Base-by-base conservation (phyloP, 2,797 vertebrate genomes). In the Micromesistius poutassou region DNA sequence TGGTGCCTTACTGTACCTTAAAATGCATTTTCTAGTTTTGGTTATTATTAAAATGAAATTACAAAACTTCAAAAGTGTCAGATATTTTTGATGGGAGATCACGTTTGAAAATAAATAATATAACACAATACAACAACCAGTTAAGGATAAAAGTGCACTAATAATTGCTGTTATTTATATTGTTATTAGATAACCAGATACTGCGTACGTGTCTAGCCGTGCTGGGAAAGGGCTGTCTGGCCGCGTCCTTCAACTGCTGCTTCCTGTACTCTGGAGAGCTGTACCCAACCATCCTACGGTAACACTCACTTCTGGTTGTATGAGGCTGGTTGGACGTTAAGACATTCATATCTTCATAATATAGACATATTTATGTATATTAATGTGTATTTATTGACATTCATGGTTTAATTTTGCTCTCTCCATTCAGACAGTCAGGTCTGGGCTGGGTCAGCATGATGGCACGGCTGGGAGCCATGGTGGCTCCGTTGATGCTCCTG, bases 231-330 rank as follows among this genome's bases (percentile, higher is more conserved):
- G 97, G 97, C 5, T 97, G 95, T n/a, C 90, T 98, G 0, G 95
- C 97, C 0, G 94, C 95, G 0, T 94, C 97, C 36, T 98, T 98
- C 89, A 95, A 78, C 89, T 97, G 96, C 83, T 94, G 95, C 83
- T 97, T 95, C 87, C 94, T 98, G 80, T 97, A 95, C 84, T 87
- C 95, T 0, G 96, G 95, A 4, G 97, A 99, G 85, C 93, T 98
- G 4, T 98, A 94, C 78, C 97, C 97, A 2, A 98, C 97, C 0
- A 92, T 97, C 5, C 92, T 97, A 86, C 94, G 96, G 97, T 97
- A 84, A 86, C 78, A 72, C 31, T 9, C 10, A 42, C 16, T 19
- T 50, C 46, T 19, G 46, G 16, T 19, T 22, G 46, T 14, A 13
- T 36, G 36, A 22, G 62, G 22, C 22, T 66, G 62, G 22, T 66